A percentile compares a stretch with the other conserved stretches of the same genome.
Conservation (phyloP, 2,797 vertebrate species). For the Dryobates pubescens region DNA sequence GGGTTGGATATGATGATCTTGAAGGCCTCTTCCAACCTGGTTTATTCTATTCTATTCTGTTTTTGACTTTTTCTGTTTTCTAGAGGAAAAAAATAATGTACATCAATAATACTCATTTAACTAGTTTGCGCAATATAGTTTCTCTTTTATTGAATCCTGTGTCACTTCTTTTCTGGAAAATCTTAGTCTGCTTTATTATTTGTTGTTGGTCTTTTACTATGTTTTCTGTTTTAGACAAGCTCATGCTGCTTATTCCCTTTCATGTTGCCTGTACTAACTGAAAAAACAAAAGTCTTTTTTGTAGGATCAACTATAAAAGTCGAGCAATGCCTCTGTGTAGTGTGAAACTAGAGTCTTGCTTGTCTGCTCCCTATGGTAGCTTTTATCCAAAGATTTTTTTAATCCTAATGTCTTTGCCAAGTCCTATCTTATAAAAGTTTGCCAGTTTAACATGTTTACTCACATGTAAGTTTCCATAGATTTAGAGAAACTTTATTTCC, state of each 20-base stretch:
- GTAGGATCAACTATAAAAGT: not conserved
- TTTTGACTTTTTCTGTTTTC: too few species aligned
- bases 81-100: too few species aligned
- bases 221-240: not conserved
- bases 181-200: not conserved
- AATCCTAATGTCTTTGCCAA: not conserved
- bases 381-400: not conserved
- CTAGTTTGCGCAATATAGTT: not conserved
- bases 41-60: too few species aligned
- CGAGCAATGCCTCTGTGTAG: not conserved
- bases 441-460: not conserved
- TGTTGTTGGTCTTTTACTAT: slow-evolving; percentile 13
- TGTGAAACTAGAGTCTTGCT: not conserved
- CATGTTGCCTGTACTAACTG: not conserved
- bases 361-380: not conserved
- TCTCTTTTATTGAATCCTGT: not conserved
- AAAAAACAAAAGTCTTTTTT: not conserved
- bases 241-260: not conserved
- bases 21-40: too few species aligned
- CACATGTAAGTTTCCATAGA: not conserved
- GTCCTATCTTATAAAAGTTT: not conserved
- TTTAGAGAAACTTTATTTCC: not conserved
- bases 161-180: slow-evolving; percentile 3
- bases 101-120: not conserved
- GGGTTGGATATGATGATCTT: too few species aligned